phyloP scores from a whole-genome alignment of 2,888 invertebrate genomes.

The Isoperla grammatica region DNA sequence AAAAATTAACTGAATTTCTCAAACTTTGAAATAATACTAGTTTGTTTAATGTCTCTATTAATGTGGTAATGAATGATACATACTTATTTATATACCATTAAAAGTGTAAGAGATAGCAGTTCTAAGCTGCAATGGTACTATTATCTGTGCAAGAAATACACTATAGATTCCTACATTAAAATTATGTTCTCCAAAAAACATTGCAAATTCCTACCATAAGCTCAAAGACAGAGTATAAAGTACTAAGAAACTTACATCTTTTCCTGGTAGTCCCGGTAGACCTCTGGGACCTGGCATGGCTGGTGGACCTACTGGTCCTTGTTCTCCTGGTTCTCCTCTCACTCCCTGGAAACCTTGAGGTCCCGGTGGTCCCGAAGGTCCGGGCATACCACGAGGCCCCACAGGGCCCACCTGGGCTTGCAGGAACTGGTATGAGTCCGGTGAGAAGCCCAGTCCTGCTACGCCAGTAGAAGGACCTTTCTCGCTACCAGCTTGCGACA shows the following conservation, averaged over 20 bases:
- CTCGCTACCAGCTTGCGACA: slow-evolving; percentile 58
- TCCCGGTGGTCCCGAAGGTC: slow-evolving; percentile 66
- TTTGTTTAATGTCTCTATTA: no score
- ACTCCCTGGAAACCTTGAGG: slow-evolving; percentile 79
- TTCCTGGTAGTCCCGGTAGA: slow-evolving; percentile 63
- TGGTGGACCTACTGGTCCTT: slow-evolving; percentile 52
- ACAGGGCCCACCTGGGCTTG: slow-evolving; percentile 75
- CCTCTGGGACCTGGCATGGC: slow-evolving; percentile 60
- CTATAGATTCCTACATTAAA: no score
- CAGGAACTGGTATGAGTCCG: slow-evolving; percentile 66
- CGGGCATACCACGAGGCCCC: slow-evolving; percentile 72
- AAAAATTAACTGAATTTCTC: no score
- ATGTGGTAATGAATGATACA: no score
- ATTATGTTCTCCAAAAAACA: no score
- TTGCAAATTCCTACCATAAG: no score
- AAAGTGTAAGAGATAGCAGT: no score
- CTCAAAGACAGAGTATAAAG: no score
- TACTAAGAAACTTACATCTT: slow-evolving; percentile 61
- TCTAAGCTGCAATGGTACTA: no score
- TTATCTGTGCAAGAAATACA: no score
- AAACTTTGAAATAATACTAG: no score
- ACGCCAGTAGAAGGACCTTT: slow-evolving; percentile 62
- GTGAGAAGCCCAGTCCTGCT: slow-evolving; percentile 43
- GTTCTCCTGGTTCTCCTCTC: slow-evolving; percentile 59
- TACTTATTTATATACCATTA: no score